Percentiles rank a stretch among this genome's conserved stretches.
phyloP scores from a whole-genome alignment of 2,797 vertebrate species.

The Rhabdophis nuchalis region DNA sequence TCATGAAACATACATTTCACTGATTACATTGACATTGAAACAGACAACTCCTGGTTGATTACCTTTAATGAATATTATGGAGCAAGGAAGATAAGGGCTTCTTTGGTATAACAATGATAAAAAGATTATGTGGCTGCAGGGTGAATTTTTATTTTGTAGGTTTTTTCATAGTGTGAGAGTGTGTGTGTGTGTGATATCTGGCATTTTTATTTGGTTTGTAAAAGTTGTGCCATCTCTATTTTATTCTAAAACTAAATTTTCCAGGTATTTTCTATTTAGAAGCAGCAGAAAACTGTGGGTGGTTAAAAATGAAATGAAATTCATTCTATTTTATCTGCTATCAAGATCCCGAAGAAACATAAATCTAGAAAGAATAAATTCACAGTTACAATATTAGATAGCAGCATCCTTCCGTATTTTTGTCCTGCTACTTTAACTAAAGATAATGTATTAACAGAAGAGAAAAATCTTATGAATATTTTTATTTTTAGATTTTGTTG shows the following conservation, averaged over 20 bases:
- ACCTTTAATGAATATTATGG: not conserved
- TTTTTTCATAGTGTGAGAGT: not conserved
- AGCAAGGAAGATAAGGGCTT: not conserved
- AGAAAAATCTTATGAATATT: not conserved
- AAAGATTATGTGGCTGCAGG: not conserved
- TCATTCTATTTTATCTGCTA: not conserved
- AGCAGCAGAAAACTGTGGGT: not conserved
- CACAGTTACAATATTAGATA: not conserved
- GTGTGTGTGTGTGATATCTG: not conserved
- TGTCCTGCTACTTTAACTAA: not conserved
- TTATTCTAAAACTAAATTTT: not conserved
- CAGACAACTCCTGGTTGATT: not conserved
- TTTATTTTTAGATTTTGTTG: not conserved
- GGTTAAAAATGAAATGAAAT: not conserved
- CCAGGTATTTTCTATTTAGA: not conserved
- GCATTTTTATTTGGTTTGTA: not conserved
- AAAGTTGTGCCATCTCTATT: not conserved
- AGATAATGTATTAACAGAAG: not conserved
- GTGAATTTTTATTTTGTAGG: not conserved
- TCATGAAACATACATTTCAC: not conserved
- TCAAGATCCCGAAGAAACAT: not conserved
- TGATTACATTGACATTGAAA: not conserved
- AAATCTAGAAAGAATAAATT: not conserved
- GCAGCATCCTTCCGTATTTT: not conserved
- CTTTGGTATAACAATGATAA: not conserved